Percentiles rank a stretch among this genome's conserved stretches.
Conservation (phyloP, 2,113 vertebrate genomes). For the Haplochromis burtoni region DNA sequence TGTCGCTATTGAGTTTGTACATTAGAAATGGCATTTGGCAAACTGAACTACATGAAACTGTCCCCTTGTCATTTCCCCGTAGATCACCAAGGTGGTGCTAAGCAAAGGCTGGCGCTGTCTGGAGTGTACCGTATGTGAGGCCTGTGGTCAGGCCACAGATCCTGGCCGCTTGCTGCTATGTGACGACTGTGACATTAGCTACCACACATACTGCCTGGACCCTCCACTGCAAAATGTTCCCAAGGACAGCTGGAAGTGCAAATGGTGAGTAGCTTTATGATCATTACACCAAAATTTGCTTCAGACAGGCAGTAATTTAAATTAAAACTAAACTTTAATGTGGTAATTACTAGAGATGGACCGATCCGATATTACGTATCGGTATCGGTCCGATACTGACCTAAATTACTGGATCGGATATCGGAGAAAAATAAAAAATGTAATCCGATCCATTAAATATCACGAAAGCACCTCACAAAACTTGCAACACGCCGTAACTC, state of each 20-base stretch:
- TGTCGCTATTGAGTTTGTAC: not conserved
- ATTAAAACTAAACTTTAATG: not conserved
- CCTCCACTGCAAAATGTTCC: slow-evolving; percentile 95
- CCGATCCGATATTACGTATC: too few relatives aligned
- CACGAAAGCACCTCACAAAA: too few relatives aligned
- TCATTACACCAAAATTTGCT: not conserved
- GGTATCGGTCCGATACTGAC: too few relatives aligned
- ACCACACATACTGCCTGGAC: slow-evolving; percentile 96
- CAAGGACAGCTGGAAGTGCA: slow-evolving; percentile 98
- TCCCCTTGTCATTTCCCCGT: not conserved
- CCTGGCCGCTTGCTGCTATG: slow-evolving; percentile 91
- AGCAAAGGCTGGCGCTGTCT: slow-evolving; percentile 97
- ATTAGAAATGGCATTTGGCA: not conserved
- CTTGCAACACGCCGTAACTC: too few relatives aligned
- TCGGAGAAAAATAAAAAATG: too few relatives aligned
- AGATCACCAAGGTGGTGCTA: slow-evolving; percentile 96
- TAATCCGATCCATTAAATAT: too few relatives aligned
- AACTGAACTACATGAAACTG: not conserved
- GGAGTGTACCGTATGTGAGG: slow-evolving; percentile 96
- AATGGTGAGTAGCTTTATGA: slow-evolving; percentile 75
- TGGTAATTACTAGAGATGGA: not conserved
- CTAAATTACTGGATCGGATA: too few relatives aligned
- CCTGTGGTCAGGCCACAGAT: slow-evolving; percentile 93
- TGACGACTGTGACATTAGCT: slow-evolving; percentile 97
- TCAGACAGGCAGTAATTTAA: not conserved